These are phyloP conservation scores for Synergus umbraculus DNA, from an alignment of 2,888 invertebrate genomes.

Conservation along the genomic window DNA sequence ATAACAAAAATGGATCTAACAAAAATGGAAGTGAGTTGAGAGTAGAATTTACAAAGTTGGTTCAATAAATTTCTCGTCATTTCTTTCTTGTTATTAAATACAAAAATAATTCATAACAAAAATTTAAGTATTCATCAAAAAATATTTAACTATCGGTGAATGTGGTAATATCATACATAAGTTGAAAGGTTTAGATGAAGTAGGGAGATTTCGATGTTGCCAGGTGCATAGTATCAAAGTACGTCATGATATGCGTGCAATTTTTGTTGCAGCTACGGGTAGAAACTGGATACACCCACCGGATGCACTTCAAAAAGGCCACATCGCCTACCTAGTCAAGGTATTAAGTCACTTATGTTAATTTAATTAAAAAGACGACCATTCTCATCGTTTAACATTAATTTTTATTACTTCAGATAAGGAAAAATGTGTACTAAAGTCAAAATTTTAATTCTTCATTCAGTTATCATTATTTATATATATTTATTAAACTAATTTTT, in stretches of 20 bases:
- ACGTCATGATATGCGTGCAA: slow-evolving; percentile 42
- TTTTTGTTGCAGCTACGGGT: slow-evolving; percentile 76
- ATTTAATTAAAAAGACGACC: slow-evolving; percentile 20
- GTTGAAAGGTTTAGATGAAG: slow-evolving; percentile 11
- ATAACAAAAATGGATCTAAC: slow-evolving; percentile 76
- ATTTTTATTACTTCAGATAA: background rate
- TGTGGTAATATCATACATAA: background rate
- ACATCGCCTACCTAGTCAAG: slow-evolving; percentile 98
- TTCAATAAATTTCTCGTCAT: no score
- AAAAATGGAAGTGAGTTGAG: slow-evolving; percentile 71
- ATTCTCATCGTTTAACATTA: background rate
- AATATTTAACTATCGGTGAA: background rate
- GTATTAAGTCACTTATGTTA: slow-evolving; percentile 77
- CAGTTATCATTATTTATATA: no score
- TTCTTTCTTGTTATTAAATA: no score
- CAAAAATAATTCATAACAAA: background rate
- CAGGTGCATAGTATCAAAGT: slow-evolving; percentile 24
- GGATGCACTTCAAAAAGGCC: slow-evolving; percentile 94
- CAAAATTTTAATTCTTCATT: no score
- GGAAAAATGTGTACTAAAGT: background rate
- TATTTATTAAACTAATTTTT: no score
- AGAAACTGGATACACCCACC: slow-evolving; percentile 96
- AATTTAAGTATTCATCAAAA: background rate
- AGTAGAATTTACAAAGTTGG: no score
- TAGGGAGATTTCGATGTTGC: slow-evolving; percentile 25